A percentile compares a stretch with the other conserved stretches of the same genome.
Evolutionary conservation across 2,113 vertebrate genomes (phyloP).

Genomic region (Bagarius yarrelli): DNA sequence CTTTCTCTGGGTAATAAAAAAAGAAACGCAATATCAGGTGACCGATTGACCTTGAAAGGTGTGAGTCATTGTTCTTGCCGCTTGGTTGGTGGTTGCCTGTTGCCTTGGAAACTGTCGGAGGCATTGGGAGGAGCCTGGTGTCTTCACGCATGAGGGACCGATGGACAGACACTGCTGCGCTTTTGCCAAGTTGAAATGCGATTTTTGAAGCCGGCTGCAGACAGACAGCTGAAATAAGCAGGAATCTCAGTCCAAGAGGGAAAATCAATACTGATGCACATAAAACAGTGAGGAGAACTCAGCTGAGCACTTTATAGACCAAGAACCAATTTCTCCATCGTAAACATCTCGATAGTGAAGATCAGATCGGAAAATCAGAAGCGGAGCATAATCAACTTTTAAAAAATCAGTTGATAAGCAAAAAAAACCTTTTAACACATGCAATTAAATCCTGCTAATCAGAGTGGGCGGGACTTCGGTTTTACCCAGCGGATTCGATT

Average conservation of each 20-base stretch:
- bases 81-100: background rate
- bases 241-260: too few relatives aligned
- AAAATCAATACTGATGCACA: background rate
- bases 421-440: too few relatives aligned
- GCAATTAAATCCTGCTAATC: background rate
- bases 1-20: too few relatives aligned
- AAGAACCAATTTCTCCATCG: background rate
- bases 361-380: background rate
- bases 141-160: background rate
- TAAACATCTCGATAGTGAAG: background rate
- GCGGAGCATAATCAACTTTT: too few relatives aligned
- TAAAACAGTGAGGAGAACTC: background rate
- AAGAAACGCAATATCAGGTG: background rate
- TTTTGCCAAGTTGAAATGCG: too few relatives aligned
- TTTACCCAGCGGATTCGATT: background rate
- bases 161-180: background rate
- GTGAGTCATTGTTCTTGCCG: conserved; percentile 4
- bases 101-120: conserved; percentile 26
- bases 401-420: too few relatives aligned
- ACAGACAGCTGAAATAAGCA: background rate
- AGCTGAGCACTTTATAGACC: background rate
- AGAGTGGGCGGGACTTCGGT: background rate
- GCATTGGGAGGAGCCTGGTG: background rate
- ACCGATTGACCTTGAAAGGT: background rate
- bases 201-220: background rate